phyloP scores from a whole-genome alignment of 2,797 vertebrate genomes.

The Gadopsis marmoratus region DNA sequence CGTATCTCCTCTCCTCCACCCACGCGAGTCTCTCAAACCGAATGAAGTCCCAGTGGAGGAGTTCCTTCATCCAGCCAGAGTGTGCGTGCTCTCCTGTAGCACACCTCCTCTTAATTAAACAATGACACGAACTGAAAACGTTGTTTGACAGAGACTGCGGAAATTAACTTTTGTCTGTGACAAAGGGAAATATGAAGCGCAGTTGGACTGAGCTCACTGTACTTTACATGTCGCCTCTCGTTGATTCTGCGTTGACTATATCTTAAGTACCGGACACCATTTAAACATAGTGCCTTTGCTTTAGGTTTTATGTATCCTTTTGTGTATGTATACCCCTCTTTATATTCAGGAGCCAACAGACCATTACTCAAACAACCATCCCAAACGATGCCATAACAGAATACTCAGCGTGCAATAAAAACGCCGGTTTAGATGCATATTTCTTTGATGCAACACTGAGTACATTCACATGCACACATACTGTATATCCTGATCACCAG shows the following conservation, averaged over 20 bases:
- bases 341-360: conserved; percentile 9
- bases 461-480: conserved; percentile 12
- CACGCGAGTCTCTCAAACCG: conserved; percentile 69
- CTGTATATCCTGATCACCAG: conserved; percentile 20
- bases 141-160: conserved; percentile 57
- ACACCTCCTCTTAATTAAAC: conserved; percentile 81
- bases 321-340: not conserved
- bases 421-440: not conserved
- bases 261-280: not conserved
- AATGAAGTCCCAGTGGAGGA: conserved; percentile 74
- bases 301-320: not conserved
- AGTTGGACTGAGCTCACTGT: conserved; percentile 7
- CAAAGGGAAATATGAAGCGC: conserved; percentile 21
- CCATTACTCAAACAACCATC: conserved; percentile 21
- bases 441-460: conserved; percentile 1
- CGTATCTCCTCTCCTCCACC: conserved; percentile 73
- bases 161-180: conserved; percentile 51
- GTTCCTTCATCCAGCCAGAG: conserved; percentile 71
- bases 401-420: conserved; percentile 23
- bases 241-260: conserved; percentile 11
- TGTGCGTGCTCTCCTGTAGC: conserved; percentile 56
- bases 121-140: conserved; percentile 58
- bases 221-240: not conserved
- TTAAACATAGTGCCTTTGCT: not conserved
- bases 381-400: not conserved